Evolutionary conservation across 2,888 invertebrate genomes (phyloP), one percentile per base, ranked within the genome.

Genomic region (Latrodectus elegans): DNA sequence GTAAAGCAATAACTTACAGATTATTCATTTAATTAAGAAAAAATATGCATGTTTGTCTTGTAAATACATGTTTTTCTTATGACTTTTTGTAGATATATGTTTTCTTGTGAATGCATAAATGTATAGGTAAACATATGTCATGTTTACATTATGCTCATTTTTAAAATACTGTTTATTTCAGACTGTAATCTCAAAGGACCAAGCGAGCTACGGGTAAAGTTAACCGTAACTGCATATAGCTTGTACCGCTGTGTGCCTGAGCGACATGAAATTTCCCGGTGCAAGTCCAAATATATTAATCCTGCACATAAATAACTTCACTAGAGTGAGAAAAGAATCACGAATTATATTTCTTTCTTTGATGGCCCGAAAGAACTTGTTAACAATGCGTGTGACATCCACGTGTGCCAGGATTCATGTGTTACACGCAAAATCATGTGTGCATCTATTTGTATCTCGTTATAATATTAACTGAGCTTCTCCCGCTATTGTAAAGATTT

Each of bases 181-280:
- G 86, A 68, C 76, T 86, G 81, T 86, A 76, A 81, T 76, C 80
- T 26, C 55, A 76, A 86, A 72, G 88, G 88, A 88, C 88, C 88
- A 88, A 88, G 83, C 60, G 82, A 88, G 82, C 79, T 88, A 88
- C 88, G 88, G 88, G 88, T 88, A 88, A 64, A 73, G 73, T 15
- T 11, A 83, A 55, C 83, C 74, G 83, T 83, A 88, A 82, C 71
- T 88, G 74, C 64, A 76, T 70, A 85, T 60, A 79, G 65, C 81
- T 75, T 86, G 81, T 81, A 76, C 76, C 75, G 79, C 73, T 86
- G 75, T 80, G 74, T 77, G 86, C 72, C 72, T 85, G 79, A 72
- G 80, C 81, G 70, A 26, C 52, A 60, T 60, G 60, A 60, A 15
- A 60, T 60, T 15, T 11, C 84, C 55, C 79, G 81, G 74, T 85